Percentiles rank a stretch among this genome's conserved stretches.
These are phyloP conservation scores for Pyralis farinalis DNA, from an alignment of 2,888 invertebrate species.

Conservation along the genomic window DNA sequence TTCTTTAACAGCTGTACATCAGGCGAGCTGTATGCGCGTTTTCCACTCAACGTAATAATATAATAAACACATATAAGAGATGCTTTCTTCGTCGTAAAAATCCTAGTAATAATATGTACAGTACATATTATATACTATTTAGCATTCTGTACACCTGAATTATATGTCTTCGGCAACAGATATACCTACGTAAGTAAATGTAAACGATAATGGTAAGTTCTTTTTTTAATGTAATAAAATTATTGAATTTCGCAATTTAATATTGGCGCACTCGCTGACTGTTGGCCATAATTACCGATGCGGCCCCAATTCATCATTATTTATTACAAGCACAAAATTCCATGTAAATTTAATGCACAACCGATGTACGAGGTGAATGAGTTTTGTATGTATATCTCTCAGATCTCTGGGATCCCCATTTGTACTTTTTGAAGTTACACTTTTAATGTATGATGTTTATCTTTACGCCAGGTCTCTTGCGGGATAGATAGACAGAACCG, in stretches of 20 bases:
- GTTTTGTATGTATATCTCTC: conserved; percentile 64
- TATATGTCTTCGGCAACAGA: too few species aligned
- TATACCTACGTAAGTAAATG: neutral
- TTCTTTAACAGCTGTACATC: too few species aligned
- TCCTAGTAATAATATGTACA: too few species aligned
- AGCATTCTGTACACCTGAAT: too few species aligned
- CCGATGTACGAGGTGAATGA: conserved; percentile 56
- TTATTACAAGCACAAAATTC: conserved; percentile 78
- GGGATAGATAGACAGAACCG: too few species aligned
- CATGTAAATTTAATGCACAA: conserved; percentile 75
- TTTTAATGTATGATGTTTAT: too few species aligned
- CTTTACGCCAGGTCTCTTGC: too few species aligned
- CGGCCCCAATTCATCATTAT: conserved; percentile 78
- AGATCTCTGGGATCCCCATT: conserved; percentile 59
- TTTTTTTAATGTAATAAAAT: conserved; percentile 54
- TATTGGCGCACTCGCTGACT: conserved; percentile 61
- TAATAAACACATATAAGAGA: too few species aligned
- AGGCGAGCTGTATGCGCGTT: too few species aligned
- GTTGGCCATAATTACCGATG: conserved; percentile 75
- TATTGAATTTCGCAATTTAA: conserved; percentile 73
- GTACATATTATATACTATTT: too few species aligned
- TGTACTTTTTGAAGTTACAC: conserved; percentile 19
- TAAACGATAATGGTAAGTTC: neutral
- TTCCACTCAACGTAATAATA: too few species aligned
- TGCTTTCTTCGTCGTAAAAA: too few species aligned